Evolutionary conservation across 2,797 vertebrate species (phyloP).

Genomic region (Falco concolor): DNA sequence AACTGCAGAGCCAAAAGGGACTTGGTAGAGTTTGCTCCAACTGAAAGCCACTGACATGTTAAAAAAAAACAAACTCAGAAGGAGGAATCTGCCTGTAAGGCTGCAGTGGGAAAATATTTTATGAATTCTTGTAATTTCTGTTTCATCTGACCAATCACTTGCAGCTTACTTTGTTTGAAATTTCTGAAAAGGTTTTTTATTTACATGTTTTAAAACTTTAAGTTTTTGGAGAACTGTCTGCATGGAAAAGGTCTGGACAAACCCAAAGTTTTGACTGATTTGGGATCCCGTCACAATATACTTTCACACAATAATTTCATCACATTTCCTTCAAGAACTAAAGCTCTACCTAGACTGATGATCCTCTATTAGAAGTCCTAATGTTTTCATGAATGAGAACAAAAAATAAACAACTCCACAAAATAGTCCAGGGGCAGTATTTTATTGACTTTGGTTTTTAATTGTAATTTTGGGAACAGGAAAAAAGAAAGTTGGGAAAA

Average conservation of each 20-base stretch:
- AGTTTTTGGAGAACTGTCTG: not conserved
- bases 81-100: not conserved
- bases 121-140: not conserved
- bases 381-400: not conserved
- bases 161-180: not conserved
- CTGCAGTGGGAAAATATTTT: not conserved
- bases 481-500: not conserved
- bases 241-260: not conserved
- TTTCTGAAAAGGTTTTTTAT: not conserved
- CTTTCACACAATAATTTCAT: not conserved
- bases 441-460: not conserved
- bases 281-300: not conserved
- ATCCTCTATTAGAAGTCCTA: not conserved
- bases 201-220: not conserved
- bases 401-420: not conserved
- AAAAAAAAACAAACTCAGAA: not conserved
- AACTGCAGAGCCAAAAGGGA: not conserved
- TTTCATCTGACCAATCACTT: not conserved
- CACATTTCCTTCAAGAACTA: not conserved
- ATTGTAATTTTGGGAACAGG: not conserved
- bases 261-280: not conserved
- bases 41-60: not conserved
- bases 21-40: not conserved
- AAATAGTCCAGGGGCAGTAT: not conserved
- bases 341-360: not conserved